Evolutionary conservation across 2,888 invertebrate genomes (phyloP), one percentile per base, ranked within the genome.

Genomic region (Meganola albula): DNA sequence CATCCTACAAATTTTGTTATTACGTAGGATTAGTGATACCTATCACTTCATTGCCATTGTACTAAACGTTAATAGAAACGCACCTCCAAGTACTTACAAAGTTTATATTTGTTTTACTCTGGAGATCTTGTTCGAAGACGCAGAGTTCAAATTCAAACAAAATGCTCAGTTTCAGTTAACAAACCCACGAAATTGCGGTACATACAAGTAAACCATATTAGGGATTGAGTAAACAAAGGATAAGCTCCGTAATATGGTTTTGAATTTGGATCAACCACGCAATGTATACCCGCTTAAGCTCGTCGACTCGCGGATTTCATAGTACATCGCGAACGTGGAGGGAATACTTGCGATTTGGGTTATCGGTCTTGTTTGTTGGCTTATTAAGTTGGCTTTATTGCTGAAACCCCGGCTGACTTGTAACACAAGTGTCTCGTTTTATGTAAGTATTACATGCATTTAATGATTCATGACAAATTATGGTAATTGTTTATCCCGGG

Each of bases 181-280:
- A 23, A n/a, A n/a, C n/a, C n/a, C 6, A 16, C 16, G 6, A 16
- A 6, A 4, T 16, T 5, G 6, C 4, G 16, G 16, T 16, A 16
- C 16, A 16, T n/a, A n/a, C n/a, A 20, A 20, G 4, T 20, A 41
- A 41, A 27, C 29, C 24, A 37, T 26, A 41, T 45, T 54, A 54
- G 48, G 44, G 49, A 43, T 41, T 24, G 20, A 58, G 50, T 56
- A 62, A 66, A 71, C 63, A 67, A 70, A 63, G 64, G 64, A 65
- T 67, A 63, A 66, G 57, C 60, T 51, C 42, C 52, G 59, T 63
- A 66, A 70, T 65, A 71, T 62, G 71, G 62, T 64, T 66, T 63
- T 57, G 64, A 63, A 59, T 63, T 61, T 56, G 63, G 61, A 56
- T 54, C 53, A 49, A 43, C 50, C 36, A 42, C 59, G 44, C 48